Conservation (phyloP, 2,797 vertebrate species). For the Calcarius lapponicus region DNA sequence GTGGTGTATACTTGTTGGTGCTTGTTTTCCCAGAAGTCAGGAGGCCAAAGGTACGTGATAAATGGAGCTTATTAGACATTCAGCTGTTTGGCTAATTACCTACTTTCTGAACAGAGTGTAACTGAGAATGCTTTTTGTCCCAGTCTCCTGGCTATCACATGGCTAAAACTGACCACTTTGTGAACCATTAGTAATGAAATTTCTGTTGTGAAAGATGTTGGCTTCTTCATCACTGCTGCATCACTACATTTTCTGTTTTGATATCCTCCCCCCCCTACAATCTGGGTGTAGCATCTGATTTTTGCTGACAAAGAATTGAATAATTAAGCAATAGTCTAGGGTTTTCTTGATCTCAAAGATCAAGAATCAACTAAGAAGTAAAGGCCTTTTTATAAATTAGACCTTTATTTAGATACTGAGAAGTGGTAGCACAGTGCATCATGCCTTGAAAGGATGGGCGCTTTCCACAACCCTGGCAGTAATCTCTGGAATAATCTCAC, state of each 20-base stretch:
- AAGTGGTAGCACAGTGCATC: background rate
- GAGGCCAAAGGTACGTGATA: background rate
- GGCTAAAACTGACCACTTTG: background rate
- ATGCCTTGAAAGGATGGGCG: background rate
- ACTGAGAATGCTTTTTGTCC: background rate
- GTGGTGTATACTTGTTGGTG: background rate
- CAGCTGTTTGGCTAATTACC: background rate
- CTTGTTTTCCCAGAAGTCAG: background rate
- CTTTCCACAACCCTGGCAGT: background rate
- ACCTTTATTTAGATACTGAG: background rate
- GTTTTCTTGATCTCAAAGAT: background rate
- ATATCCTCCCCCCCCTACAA: rapidly evolving
- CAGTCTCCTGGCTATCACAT: background rate
- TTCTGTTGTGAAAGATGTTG: background rate
- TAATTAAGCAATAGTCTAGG: background rate
- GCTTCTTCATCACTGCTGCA: background rate
- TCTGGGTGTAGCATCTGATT: background rate
- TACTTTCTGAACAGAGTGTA: background rate
- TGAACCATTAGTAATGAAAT: background rate
- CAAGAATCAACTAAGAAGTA: background rate
- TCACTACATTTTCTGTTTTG: background rate
- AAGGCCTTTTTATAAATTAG: background rate
- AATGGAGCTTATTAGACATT: background rate
- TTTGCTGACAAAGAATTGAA: background rate
- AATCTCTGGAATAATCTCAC: background rate